These are phyloP conservation scores for Penaeus indicus DNA, from an alignment of 1,140 invertebrate species.

Conservation along the genomic window DNA sequence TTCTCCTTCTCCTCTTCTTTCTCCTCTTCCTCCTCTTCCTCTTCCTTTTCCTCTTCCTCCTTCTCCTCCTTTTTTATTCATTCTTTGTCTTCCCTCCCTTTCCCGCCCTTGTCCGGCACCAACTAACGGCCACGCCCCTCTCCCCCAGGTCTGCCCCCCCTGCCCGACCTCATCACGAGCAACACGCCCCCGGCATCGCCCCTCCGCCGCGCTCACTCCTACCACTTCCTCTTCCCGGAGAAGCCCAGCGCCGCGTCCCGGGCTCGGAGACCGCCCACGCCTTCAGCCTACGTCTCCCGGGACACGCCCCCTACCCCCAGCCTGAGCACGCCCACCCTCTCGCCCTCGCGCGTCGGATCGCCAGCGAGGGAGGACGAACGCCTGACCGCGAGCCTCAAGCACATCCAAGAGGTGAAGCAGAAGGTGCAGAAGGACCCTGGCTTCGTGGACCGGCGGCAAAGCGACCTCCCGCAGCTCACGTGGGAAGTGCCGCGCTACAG, in stretches of 20 bases:
- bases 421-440: not conserved
- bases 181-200: constrained; percentile 46
- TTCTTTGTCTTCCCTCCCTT: not conserved
- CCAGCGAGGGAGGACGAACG: not conserved
- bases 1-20: not conserved
- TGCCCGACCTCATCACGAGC: constrained; percentile 50
- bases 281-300: not conserved
- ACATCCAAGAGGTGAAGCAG: constrained; percentile 42
- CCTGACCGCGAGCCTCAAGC: constrained; percentile 12
- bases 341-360: not conserved
- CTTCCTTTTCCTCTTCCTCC: not conserved
- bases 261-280: constrained; percentile 1
- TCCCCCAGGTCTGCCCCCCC: constrained; percentile 33
- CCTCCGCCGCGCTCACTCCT: constrained; percentile 44
- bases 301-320: not conserved
- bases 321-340: not conserved
- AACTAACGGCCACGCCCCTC: not conserved
- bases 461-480: constrained; percentile 16
- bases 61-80: not conserved
- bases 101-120: not conserved
- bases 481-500: constrained; percentile 20
- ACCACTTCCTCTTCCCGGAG: constrained; percentile 48
- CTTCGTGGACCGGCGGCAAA: not conserved
- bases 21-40: not conserved
- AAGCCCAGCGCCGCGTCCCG: not conserved